phyloP scores from a whole-genome alignment of 2,797 vertebrate species.

The Tokudaia tokunoshimensis region DNA sequence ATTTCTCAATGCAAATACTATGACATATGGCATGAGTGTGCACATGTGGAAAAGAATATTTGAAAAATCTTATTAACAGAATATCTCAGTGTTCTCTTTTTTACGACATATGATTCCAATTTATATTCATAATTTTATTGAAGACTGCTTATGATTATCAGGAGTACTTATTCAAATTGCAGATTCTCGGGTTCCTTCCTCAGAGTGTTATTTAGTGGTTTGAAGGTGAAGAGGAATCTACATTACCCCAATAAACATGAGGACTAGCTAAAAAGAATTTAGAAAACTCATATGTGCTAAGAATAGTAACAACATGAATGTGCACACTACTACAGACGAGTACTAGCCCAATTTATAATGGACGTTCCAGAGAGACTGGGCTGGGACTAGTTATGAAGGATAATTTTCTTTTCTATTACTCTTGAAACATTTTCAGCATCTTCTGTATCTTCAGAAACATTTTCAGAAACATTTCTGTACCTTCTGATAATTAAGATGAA shows the following conservation, averaged over 20 bases:
- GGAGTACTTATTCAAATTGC: neutral
- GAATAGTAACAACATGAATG: constrained; percentile 11
- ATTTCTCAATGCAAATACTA: constrained; percentile 16
- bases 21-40: constrained; percentile 8
- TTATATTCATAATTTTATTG: constrained; percentile 36
- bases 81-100: constrained; percentile 3
- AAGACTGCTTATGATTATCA: constrained; percentile 46
- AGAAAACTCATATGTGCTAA: neutral
- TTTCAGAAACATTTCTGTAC: neutral
- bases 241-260: constrained; percentile 55
- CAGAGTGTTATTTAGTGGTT: constrained; percentile 33
- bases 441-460: neutral
- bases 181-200: constrained; percentile 52
- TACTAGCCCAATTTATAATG: constrained; percentile 12
- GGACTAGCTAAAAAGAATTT: constrained; percentile 19
- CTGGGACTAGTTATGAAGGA: constrained; percentile 29
- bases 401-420: neutral
- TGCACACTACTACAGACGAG: constrained; percentile 33
- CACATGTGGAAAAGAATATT: constrained; percentile 20
- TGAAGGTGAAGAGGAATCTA: constrained; percentile 8
- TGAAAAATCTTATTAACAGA: constrained; percentile 62
- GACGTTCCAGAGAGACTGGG: constrained; percentile 15
- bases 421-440: constrained; percentile 21
- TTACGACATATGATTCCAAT: constrained; percentile 42
- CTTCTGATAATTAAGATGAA: constrained; percentile 29